These are phyloP conservation scores for Stomatorhinus ivindoensis DNA, from an alignment of 2,113 vertebrate genomes.

Conservation along the genomic window DNA sequence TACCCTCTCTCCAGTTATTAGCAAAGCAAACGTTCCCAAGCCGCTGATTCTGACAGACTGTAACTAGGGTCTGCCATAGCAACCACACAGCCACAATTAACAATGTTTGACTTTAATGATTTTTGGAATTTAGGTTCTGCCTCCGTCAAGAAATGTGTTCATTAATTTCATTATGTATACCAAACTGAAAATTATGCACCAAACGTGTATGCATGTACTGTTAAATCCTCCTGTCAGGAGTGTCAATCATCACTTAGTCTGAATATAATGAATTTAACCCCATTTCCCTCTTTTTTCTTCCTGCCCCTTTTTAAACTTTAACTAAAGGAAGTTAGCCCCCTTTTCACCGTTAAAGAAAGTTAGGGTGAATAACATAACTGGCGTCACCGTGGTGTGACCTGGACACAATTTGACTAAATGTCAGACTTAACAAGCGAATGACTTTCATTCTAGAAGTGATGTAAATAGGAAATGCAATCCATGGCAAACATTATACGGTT, in stretches of 20 bases:
- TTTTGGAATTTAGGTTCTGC: not conserved
- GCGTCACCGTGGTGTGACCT: not conserved
- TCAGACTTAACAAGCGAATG: not conserved
- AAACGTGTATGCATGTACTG: not conserved
- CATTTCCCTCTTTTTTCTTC: not conserved
- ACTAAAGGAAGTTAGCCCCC: too few relatives aligned
- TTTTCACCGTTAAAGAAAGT: not conserved
- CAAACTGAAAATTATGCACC: not conserved
- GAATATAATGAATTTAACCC: not conserved
- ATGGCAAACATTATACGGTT: not conserved
- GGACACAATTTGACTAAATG: not conserved
- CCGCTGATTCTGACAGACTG: not conserved
- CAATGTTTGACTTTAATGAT: not conserved
- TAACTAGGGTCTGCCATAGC: not conserved
- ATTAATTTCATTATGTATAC: not conserved
- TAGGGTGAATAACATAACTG: not conserved
- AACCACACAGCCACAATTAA: not conserved
- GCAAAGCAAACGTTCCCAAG: not conserved
- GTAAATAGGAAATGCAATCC: not conserved
- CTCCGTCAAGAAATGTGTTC: not conserved
- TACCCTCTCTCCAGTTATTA: not conserved
- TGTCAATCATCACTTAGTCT: not conserved
- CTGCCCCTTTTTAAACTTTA: too few relatives aligned
- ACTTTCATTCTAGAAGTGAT: not conserved
- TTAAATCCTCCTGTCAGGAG: not conserved